These are phyloP conservation scores for Leuciscus waleckii DNA, from an alignment of 2,797 vertebrate species.

Conservation along the genomic window DNA sequence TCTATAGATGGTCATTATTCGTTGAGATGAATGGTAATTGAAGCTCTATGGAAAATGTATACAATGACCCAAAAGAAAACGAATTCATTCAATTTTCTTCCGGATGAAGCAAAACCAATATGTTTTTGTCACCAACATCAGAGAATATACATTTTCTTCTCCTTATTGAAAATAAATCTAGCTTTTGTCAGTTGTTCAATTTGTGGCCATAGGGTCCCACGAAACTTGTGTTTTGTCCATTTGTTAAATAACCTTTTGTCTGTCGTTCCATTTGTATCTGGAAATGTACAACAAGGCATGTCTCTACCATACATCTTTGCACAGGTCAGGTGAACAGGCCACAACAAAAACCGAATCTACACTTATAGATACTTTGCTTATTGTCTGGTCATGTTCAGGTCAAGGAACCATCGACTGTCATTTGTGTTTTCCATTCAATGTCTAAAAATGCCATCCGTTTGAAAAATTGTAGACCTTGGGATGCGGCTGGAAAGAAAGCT, in stretches of 20 bases:
- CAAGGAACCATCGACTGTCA: slow-evolving; percentile 18
- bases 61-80: neutral
- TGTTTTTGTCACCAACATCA: no score
- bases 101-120: no score
- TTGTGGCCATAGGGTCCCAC: neutral
- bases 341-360: neutral
- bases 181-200: neutral
- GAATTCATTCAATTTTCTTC: neutral
- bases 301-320: neutral
- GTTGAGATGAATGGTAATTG: neutral
- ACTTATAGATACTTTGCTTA: neutral
- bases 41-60: neutral
- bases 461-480: neutral
- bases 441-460: neutral
- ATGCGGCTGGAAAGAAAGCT: neutral
- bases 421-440: neutral
- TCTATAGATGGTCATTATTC: neutral
- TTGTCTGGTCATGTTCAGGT: neutral
- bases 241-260: neutral
- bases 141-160: neutral
- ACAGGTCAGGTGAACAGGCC: neutral
- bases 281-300: neutral
- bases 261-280: neutral
- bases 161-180: neutral
- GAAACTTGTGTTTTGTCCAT: neutral